phyloP scores from a whole-genome alignment of 2,888 invertebrate genomes.

The Callyntrura guangdongensis region DNA sequence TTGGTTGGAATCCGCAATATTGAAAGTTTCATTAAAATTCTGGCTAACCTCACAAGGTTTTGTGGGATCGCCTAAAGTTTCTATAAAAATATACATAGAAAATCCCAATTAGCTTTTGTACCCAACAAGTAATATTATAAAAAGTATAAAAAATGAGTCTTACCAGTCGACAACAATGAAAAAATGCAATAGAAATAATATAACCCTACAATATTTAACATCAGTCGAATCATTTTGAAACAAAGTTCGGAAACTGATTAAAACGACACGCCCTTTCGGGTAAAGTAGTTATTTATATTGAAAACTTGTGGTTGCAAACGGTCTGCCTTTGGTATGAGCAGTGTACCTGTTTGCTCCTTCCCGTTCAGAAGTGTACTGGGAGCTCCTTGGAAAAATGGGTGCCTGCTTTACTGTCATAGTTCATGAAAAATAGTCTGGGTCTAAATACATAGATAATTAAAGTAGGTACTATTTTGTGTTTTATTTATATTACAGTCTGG shows the following conservation, averaged over 20 bases:
- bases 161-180: constrained; percentile 73
- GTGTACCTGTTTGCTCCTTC: constrained; percentile 53
- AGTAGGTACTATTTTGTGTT: no score
- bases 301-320: neutral
- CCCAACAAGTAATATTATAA: neutral
- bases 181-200: constrained; percentile 51
- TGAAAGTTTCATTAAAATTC: constrained; percentile 66
- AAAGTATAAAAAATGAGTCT: neutral
- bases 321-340: neutral
- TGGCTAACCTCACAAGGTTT: constrained; percentile 37
- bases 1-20: constrained; percentile 59
- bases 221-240: constrained; percentile 77
- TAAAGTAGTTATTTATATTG: constrained; percentile 32
- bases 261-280: constrained; percentile 41
- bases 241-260: constrained; percentile 48
- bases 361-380: constrained; percentile 37
- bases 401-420: neutral
- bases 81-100: constrained; percentile 46
- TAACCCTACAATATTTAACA: constrained; percentile 62
- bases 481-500: no score
- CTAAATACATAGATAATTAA: neutral
- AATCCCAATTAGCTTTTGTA: no score
- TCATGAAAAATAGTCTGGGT: neutral
- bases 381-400: neutral
- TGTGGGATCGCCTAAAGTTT: constrained; percentile 56